Conservation (phyloP, 2,888 invertebrate genomes). For the Bombylius discolor region DNA sequence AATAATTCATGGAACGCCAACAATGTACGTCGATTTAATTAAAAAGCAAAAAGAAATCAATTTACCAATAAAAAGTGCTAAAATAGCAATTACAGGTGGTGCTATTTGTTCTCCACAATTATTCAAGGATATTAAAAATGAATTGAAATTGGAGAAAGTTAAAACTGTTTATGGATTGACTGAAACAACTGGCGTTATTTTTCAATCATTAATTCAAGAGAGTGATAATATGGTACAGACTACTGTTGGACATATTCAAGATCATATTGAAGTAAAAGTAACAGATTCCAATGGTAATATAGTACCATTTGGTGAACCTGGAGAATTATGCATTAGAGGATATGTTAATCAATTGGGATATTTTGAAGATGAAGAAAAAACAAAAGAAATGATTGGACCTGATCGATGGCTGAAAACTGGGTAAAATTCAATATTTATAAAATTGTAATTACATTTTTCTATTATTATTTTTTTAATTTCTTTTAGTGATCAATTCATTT, state of each 20-base stretch:
- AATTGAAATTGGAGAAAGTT: slow-evolving; percentile 38
- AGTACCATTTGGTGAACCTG: slow-evolving; percentile 53
- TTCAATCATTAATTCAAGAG: slow-evolving; percentile 42
- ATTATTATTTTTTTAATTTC: background rate
- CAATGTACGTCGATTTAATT: slow-evolving; percentile 72
- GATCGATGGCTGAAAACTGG: slow-evolving; percentile 68
- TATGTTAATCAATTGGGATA: slow-evolving; percentile 62
- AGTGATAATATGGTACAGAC: slow-evolving; percentile 32
- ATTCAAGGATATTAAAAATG: slow-evolving; percentile 39
- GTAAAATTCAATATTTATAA: slow-evolving; percentile 27
- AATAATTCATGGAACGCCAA: slow-evolving; percentile 64
- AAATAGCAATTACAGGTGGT: slow-evolving; percentile 56
- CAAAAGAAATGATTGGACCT: slow-evolving; percentile 46
- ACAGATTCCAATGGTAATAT: slow-evolving; percentile 46
- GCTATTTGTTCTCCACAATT: slow-evolving; percentile 54
- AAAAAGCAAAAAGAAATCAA: slow-evolving; percentile 38
- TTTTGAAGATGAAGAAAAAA: slow-evolving; percentile 58
- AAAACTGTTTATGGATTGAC: slow-evolving; percentile 47
- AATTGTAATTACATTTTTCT: background rate
- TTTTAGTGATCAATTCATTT: slow-evolving; percentile 41
- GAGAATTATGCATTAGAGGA: slow-evolving; percentile 61
- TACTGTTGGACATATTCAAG: slow-evolving; percentile 43
- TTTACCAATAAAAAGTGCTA: slow-evolving; percentile 36
- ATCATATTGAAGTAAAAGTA: slow-evolving; percentile 45
- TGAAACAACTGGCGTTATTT: slow-evolving; percentile 42